Base-by-base conservation (phyloP, 2,888 invertebrate species). In the Agrochola circellaris region DNA sequence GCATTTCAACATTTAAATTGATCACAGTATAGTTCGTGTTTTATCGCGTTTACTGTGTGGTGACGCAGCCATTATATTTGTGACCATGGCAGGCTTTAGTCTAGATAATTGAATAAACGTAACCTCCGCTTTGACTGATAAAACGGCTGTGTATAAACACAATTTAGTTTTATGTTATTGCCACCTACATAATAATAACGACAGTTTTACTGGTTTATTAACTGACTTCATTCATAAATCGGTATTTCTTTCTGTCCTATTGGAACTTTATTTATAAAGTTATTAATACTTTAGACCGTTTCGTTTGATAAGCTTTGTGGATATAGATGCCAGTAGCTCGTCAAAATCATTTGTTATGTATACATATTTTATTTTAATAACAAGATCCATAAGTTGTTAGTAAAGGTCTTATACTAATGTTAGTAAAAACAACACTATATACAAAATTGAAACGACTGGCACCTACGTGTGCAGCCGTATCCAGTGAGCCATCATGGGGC, bases 81-180 rank as follows among this genome's bases (percentile, higher is more conserved):
- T 74, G 72, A 60, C 84, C 79, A 66, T 84, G 76, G 20, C 72
- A 65, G 61, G 72, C 62, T 71, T 42, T 64, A n/a, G 81, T 66
- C 74, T 75, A 85, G 83, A 86, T 77, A 72, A 73, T 65, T 56
- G 6, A 77, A 76, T 72, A 65, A 71, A 68, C 65, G 64, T 45
- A 67, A 85, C 83, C 74, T 64, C 73, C 73, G 51, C 56, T 61
- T 70, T 73, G 48, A 73, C 85, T 83, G 82, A 83, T 83, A 85
- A 85, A 70, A 81, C 60, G 8, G 20, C 23, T 60, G 34, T 61
- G 23, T 68, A 17, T 56, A 38, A 67, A 81, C 23, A 54, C 7
- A 61, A 15, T 51, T 79, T 79, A 58, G 23, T 54, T 68, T 60
- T 54, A 78, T 83, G 13, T 68, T 84, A 60, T 68, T 72, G n/a